Conservation (phyloP, 2,797 vertebrate species). For the Spea hammondii region DNA sequence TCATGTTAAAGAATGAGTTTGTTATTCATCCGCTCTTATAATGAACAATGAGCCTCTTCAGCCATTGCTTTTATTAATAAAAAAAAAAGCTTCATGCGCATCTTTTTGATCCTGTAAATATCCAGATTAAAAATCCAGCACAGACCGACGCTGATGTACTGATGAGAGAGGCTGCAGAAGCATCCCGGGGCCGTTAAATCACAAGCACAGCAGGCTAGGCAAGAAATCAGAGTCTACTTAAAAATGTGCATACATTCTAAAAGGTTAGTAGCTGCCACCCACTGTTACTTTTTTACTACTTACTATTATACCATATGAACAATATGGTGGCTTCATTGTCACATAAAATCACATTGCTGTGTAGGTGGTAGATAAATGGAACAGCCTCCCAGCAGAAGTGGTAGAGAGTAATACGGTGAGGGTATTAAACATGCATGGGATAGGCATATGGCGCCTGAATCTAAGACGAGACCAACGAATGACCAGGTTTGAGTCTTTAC, state of each 20-base stretch:
- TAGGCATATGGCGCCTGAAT: no score
- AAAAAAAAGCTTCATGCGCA: background rate
- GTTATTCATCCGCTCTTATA: no score
- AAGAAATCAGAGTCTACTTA: constrained; percentile 19
- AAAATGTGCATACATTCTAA: constrained; percentile 30
- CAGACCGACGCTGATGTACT: background rate
- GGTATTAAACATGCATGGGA: no score
- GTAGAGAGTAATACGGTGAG: no score
- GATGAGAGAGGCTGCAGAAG: constrained; percentile 8
- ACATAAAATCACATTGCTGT: background rate
- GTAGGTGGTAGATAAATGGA: no score
- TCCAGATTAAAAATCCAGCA: background rate
- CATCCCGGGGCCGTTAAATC: constrained; percentile 24
- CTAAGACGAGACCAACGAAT: no score
- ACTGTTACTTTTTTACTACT: background rate
- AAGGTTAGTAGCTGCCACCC: constrained; percentile 30
- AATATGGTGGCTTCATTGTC: background rate
- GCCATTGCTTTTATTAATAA: background rate
- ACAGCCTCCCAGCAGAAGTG: no score
- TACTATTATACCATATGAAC: constrained; percentile 1
- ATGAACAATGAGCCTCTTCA: no score
- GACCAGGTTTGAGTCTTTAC: no score
- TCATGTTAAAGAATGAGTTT: no score
- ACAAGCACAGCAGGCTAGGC: constrained; percentile 19
- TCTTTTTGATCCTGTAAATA: background rate